Conservation (phyloP, 2,888 invertebrate species). For the Drosophila mercatorum region DNA sequence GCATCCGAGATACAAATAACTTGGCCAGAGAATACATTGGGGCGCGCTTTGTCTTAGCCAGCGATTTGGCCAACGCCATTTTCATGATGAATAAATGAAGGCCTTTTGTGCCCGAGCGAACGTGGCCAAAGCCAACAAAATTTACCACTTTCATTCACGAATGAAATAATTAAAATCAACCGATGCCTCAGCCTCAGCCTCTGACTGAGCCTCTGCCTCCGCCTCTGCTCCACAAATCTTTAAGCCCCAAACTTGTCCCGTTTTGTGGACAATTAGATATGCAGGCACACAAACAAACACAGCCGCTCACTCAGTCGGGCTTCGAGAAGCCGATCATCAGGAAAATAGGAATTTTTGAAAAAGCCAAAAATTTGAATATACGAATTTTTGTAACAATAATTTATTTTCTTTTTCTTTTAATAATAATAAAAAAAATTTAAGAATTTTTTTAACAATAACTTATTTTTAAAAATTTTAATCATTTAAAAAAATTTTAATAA, state of each 20-base stretch:
- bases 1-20: slow-evolving; percentile 67
- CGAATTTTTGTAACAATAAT: no score
- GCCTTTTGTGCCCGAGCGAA: slow-evolving; percentile 55
- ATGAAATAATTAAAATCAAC: slow-evolving; percentile 67
- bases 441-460: no score
- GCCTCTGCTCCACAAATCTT: slow-evolving; percentile 31
- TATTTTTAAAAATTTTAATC: no score
- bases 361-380: no score
- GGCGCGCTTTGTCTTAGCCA: slow-evolving; percentile 60
- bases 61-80: slow-evolving; percentile 53
- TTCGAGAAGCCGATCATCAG: no score
- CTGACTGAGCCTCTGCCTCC: neutral
- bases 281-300: neutral
- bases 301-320: neutral
- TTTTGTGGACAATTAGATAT: slow-evolving; percentile 9
- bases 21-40: slow-evolving; percentile 17
- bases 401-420: no score
- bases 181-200: neutral
- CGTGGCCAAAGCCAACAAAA: slow-evolving; percentile 39
- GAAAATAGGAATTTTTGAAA: no score
- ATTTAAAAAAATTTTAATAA: no score
- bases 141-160: slow-evolving; percentile 73
- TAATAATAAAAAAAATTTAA: no score
- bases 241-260: slow-evolving; percentile 32
- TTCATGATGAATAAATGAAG: slow-evolving; percentile 78